Base-by-base conservation (phyloP, 2,888 invertebrate species). In the Scelioninae gen. 2 region DNA sequence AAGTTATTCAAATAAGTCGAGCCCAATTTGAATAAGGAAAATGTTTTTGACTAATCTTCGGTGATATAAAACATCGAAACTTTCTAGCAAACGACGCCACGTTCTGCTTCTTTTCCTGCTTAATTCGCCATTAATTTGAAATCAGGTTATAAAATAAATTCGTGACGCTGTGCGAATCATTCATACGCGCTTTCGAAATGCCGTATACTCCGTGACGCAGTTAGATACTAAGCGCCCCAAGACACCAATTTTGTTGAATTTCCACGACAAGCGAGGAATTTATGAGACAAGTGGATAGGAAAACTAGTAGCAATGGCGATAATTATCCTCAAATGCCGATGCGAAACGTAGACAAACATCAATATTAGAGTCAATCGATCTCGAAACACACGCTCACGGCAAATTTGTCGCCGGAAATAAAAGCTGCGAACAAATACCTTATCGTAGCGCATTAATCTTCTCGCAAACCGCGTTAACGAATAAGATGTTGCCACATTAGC, bases 341-440 rank as follows among this genome's bases (percentile, higher is more conserved):
- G 53, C 37, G 65, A 61, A 41, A 60, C 61, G 61, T 55, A 74
- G 69, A 65, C 69, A 74, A 74, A 74, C 73, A 74, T 74, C 73
- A 65, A 73, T 73, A 64, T 52, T 64, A 35, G 45, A 67, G 53
- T 55, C 67, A 67, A 73, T 73, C 67, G 58, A 64, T 73, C 48
- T 39, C 43, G 37, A 18, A 50, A 33, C 60, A 16, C 39, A 68
- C 41, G 52, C 31, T 19, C 31, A 10, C 16, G 18, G 48, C 10
- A 46, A 67, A 61, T 72, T 67, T 46, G 37, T 67, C 33, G 33
- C n/a, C 33, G 2, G 15, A 28, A 61, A 50, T 31, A 46, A 55
- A 61, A 50, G 35, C 43, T 19, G 1, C 43, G 43, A 43, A 19
- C 43, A 43, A 19, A 19, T 2, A n/a, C 25, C 58, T 57, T 58